These are phyloP conservation scores for Alfaro cultratus DNA, from an alignment of 2,797 vertebrate genomes.

Conservation along the genomic window DNA sequence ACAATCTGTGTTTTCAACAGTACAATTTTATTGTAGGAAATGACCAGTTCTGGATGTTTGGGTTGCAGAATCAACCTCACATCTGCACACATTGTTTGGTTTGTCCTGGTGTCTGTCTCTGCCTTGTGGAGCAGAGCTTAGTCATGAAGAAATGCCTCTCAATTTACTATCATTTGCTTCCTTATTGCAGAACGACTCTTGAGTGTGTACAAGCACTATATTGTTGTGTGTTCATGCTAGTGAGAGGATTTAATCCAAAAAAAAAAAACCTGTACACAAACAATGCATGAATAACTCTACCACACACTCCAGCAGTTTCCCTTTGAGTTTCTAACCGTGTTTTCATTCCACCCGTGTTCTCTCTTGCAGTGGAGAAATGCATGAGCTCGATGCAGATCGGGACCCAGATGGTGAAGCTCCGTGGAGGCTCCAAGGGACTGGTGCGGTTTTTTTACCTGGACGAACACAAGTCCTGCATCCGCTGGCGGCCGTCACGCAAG, in stretches of 20 bases:
- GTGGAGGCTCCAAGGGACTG: conserved; percentile 92
- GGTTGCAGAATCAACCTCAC: neutral
- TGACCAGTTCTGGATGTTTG: neutral
- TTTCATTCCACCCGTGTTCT: conserved; percentile 17
- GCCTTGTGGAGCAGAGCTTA: conserved; percentile 18
- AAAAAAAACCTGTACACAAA: neutral
- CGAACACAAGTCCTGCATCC: conserved; percentile 95
- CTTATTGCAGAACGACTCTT: conserved; percentile 16
- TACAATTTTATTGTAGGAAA: neutral
- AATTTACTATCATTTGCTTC: conserved; percentile 8
- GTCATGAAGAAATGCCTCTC: conserved; percentile 2
- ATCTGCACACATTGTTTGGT: neutral
- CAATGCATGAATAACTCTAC: conserved; percentile 11
- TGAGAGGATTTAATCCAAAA: conserved; percentile 19
- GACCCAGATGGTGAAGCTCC: conserved; percentile 97
- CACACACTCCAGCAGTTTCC: conserved; percentile 2
- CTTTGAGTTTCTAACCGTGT: conserved; percentile 19
- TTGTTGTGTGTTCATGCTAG: conserved; percentile 16
- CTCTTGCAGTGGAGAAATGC: conserved; percentile 91
- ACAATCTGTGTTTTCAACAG: neutral
- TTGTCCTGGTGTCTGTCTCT: neutral
- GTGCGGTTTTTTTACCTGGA: conserved; percentile 94
- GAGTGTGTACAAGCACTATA: conserved; percentile 15
- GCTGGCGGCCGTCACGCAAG: conserved; percentile 97
- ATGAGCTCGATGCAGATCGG: conserved; percentile 96